Evolutionary conservation across 2,797 vertebrate species (phyloP).

Genomic region (Salarias fasciatus): DNA sequence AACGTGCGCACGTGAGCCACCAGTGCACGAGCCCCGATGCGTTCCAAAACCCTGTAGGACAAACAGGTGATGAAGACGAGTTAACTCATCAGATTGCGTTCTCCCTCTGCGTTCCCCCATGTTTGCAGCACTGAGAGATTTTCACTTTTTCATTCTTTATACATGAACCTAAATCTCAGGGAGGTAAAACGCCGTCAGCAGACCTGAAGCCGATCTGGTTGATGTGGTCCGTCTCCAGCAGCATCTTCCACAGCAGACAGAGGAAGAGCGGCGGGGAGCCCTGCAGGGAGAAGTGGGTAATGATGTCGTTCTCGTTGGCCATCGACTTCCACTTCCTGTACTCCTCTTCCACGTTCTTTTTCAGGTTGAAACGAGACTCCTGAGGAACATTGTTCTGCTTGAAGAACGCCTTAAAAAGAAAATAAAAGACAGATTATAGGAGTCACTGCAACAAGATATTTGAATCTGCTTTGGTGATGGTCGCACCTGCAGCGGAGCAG

Average conservation of each 20-base stretch:
- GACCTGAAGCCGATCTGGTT: constrained; percentile 92
- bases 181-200: too few relatives aligned
- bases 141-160: not conserved
- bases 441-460: not conserved
- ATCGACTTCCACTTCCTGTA: constrained; percentile 99
- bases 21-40: constrained; percentile 94
- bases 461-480: not conserved
- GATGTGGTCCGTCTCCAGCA: constrained; percentile 97
- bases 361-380: constrained; percentile 98
- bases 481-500: constrained; percentile 92
- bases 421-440: not conserved
- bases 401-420: constrained; percentile 90
- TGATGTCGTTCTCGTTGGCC: constrained; percentile 97
- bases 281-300: constrained; percentile 95
- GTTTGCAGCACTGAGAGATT: too few relatives aligned
- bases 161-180: not conserved
- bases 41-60: constrained; percentile 90
- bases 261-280: constrained; percentile 95
- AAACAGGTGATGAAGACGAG: too few relatives aligned
- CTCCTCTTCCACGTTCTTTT: constrained; percentile 99
- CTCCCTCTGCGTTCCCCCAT: constrained; percentile 7
- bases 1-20: constrained; percentile 98
- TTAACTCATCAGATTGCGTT: not conserved
- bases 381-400: constrained; percentile 98
- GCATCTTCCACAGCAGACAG: constrained; percentile 99